Evolutionary conservation across 2,113 vertebrate genomes (phyloP), one percentile per base, ranked within the genome.

Genomic region (Chaetorhynchus papuensis): DNA sequence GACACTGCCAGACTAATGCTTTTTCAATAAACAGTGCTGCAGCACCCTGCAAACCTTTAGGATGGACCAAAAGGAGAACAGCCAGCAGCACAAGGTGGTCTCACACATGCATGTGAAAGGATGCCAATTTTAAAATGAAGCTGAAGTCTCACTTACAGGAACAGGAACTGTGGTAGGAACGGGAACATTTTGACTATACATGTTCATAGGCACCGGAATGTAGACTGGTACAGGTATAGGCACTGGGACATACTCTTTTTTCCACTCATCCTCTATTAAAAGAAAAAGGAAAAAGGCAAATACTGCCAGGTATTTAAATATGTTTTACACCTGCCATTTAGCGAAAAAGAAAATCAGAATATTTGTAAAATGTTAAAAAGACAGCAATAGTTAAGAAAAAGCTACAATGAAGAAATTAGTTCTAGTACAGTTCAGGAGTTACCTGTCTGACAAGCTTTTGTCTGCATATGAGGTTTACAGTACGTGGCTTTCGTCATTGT

Each of bases 391-490:
- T 35, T 80, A 13, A n/a, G 68, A 59, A 87, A 81, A 76, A 71
- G 44, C 10, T 72, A 10, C 49, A 88, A 18, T 42, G 18, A 93
- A 59, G 30, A 64, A 93, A 79, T 23, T 1, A 78, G 45, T 59
- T 56, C 37, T 21, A 53, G 31, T 17, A 87, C 8, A 71, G 53
- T 70, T 76, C 56, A 86, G 84, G 64, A 93, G 47, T 97, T 98
- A 99, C 99, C 99, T 97, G 99, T 99, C 96, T 99, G 99, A 93
- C 99, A 98, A 57, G 98, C 98, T 86, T 99, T 99, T 96, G 99
- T 99, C 97, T 99, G 99, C 99, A 99, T 99, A 95, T 99, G 99
- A 77, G 99, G 99, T 96, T 99, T 99, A 98, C 99, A 99, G 95
- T 99, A 99, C 2, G 99, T 99, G 69, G 99, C 99, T 98, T 99